Base-by-base conservation (phyloP, 2,113 vertebrate species). In the Neopipo cinnamomea region DNA sequence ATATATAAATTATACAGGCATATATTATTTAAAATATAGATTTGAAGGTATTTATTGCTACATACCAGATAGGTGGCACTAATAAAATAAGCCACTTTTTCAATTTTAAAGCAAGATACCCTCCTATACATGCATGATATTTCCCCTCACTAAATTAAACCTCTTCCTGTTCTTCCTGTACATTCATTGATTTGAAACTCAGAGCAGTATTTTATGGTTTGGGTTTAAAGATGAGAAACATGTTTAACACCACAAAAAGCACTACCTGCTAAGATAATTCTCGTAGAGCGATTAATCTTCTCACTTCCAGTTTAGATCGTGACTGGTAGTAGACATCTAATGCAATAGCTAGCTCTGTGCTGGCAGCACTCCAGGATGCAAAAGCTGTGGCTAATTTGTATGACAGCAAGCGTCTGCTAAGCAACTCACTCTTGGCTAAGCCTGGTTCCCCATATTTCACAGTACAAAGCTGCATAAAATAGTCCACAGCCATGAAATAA, bases 351-450 rank as follows among this genome's bases (percentile, higher is more conserved):
- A 76, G 52, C 61, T 91, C 73, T 75, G 39, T 46, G 58, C 46
- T 97, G 93, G 91, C 93, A 96, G 70, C 55, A 61, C 49, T 89
- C 89, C 94, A 91, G 65, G 85, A 88, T 58, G 74, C 90, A 93
- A 85, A 95, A 86, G 41, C 88, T 91, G 82, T 88, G 89, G 77
- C 68, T 96, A 96, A 97, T 96, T 92, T 96, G 72, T 79, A 77
- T 94, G 95, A 94, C 93, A 94, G 95, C 88, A 82, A 95, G 94
- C 65, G 11, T 94, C 89, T 96, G 94, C 89, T 95, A 76, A 79
- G 84, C 78, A 88, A 65, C 67, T 89, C 58, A 55, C 85, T 95
- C 87, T 87, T 93, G 79, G 78, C 89, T 91, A 88, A 92, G 93
- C 58, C 70, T 81, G 46, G 35, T 76, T 91, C 95, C 83, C 78